Conservation (phyloP, 2,888 invertebrate genomes). For the Agonopterix arenella region DNA sequence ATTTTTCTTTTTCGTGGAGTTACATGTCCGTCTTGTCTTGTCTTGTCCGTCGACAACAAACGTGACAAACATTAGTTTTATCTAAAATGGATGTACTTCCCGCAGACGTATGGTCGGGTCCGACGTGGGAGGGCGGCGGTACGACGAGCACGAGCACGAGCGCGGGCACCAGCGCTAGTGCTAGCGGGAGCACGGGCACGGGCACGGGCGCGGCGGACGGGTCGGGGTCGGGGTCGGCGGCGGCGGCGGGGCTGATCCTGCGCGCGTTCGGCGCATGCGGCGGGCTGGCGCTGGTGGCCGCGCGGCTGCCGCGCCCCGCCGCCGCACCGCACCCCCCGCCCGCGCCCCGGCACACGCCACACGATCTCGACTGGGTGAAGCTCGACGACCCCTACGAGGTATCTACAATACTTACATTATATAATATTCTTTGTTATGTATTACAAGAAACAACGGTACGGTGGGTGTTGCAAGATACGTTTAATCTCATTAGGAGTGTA, state of each 20-base stretch:
- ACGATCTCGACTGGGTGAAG: constrained; percentile 81
- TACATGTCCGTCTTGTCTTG: too few relatives aligned
- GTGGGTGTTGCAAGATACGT: too few relatives aligned
- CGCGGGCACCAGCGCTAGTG: constrained; percentile 1
- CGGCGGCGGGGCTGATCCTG: constrained; percentile 62
- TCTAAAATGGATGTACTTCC: not conserved
- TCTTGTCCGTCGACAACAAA: too few relatives aligned
- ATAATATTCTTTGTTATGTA: too few relatives aligned
- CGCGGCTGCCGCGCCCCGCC: constrained; percentile 91
- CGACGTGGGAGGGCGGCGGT: constrained; percentile 28
- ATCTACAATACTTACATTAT: not conserved
- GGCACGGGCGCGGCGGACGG: constrained; percentile 9
- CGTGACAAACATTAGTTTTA: too few relatives aligned
- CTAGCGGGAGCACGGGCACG: constrained; percentile 3
- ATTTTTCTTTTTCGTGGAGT: too few relatives aligned
- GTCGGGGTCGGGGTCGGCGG: constrained; percentile 12
- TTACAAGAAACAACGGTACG: too few relatives aligned
- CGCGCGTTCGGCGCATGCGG: constrained; percentile 93
- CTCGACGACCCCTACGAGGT: constrained; percentile 78
- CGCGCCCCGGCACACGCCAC: constrained; percentile 72
- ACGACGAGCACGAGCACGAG: not conserved
- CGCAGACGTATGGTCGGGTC: constrained; percentile 33
- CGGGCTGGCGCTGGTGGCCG: constrained; percentile 91
- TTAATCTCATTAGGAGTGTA: too few relatives aligned
- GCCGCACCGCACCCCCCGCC: constrained; percentile 81